Evolutionary conservation across 1,140 invertebrate species (phyloP).

Genomic region (Hylaeus volcanicus): DNA sequence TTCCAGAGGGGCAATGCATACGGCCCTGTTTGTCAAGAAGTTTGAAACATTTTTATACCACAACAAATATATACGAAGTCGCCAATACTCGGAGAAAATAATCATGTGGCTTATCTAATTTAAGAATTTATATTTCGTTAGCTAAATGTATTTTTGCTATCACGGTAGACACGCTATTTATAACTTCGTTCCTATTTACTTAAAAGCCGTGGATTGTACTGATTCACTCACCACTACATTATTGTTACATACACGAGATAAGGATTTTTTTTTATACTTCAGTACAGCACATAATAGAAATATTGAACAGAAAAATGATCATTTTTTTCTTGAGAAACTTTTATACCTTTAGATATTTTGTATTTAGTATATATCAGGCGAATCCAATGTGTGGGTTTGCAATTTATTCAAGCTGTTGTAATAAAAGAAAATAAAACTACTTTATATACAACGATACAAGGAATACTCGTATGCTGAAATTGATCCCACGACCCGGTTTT

Average conservation of each 20-base stretch:
- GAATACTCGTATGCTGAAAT: background rate
- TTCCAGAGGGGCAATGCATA: too few species aligned
- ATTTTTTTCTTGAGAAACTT: background rate
- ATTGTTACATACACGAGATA: constrained; percentile 8
- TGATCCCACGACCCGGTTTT: background rate
- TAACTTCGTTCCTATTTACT: constrained; percentile 11
- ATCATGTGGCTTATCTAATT: background rate
- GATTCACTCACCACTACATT: background rate
- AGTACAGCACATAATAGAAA: constrained; percentile 3
- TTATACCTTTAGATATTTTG: background rate
- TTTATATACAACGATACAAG: constrained; percentile 9
- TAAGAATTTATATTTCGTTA: background rate
- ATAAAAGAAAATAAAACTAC: constrained; percentile 14
- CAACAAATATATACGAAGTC: background rate
- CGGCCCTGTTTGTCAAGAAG: background rate
- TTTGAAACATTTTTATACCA: background rate
- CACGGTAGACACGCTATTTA: background rate
- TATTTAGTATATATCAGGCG: background rate
- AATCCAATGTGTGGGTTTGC: background rate
- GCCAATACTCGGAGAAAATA: constrained; percentile 4
- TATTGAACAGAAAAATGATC: background rate
- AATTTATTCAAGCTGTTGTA: background rate
- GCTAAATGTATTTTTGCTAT: constrained; percentile 30
- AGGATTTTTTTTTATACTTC: constrained; percentile 11
- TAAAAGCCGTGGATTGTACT: background rate